Evolutionary conservation across 2,888 invertebrate genomes (phyloP).

Genomic region (Tanypteryx hageni): DNA sequence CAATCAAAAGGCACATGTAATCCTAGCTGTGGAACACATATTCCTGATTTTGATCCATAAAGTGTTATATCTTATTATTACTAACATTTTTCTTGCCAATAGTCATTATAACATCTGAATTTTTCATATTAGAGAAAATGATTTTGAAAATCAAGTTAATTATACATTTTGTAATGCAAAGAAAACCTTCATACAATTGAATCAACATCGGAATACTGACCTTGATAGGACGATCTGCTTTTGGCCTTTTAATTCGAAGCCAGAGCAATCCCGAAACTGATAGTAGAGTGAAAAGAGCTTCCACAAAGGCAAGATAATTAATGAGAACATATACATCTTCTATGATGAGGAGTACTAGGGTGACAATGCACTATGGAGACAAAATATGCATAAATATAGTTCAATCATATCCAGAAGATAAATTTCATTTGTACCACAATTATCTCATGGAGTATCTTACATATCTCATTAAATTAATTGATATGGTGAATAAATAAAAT

Average conservation of each 20-base stretch:
- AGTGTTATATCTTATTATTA: no score
- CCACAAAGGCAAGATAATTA: conserved; percentile 94
- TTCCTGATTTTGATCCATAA: no score
- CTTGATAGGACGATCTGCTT: conserved; percentile 88
- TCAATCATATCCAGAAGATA: neutral
- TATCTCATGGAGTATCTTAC: no score
- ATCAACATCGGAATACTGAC: conserved; percentile 73
- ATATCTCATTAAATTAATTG: no score
- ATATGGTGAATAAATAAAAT: no score
- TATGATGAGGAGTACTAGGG: conserved; percentile 86
- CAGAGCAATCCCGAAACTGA: conserved; percentile 92
- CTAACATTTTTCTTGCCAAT: neutral
- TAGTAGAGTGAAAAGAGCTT: conserved; percentile 90
- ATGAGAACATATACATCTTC: conserved; percentile 92
- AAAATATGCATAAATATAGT: conserved; percentile 66
- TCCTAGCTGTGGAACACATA: no score
- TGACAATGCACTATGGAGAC: conserved; percentile 87
- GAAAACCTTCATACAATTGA: conserved; percentile 20
- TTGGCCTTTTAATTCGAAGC: conserved; percentile 87
- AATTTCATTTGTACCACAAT: no score
- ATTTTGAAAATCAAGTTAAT: neutral
- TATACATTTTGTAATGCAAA: neutral
- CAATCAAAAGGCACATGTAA: no score
- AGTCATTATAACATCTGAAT: neutral
- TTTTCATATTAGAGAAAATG: neutral